Base-by-base conservation (phyloP, 2,888 invertebrate genomes). In the Halocaridina rubra region DNA sequence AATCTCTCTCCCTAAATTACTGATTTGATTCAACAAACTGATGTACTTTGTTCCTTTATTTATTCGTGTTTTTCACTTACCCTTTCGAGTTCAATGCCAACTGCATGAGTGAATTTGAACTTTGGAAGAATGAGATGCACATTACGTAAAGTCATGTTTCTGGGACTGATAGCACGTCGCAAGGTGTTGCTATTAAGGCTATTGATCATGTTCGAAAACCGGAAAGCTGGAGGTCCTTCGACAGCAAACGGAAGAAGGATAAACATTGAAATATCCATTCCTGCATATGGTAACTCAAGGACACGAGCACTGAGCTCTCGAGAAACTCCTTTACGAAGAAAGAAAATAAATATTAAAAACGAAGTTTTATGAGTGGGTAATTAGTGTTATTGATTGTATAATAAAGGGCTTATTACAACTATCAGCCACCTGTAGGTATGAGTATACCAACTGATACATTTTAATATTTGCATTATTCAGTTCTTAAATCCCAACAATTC, bases 11-110 rank as follows among this genome's bases (percentile, higher is more conserved):
- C n/a, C n/a, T n/a, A n/a, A n/a, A n/a, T n/a, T n/a, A n/a, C n/a
- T n/a, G n/a, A n/a, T n/a, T n/a, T n/a, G n/a, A n/a, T n/a, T n/a
- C n/a, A n/a, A n/a, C n/a, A n/a, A n/a, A n/a, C n/a, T n/a, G n/a
- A n/a, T n/a, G n/a, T n/a, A n/a, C n/a, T n/a, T n/a, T n/a, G n/a
- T n/a, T n/a, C n/a, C n/a, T n/a, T n/a, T n/a, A n/a, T n/a, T n/a
- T n/a, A n/a, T n/a, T n/a, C n/a, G n/a, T n/a, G n/a, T n/a, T n/a
- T n/a, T n/a, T n/a, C n/a, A 46, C 77, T 81, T 32, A 85, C 87
- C 13, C 29, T 29, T 30, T 57, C 57, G 19, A 67, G 92, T 93
- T 93, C 91, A 96, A 94, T 77, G 93, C 46, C 74, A 39, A 80
- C 8, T 10, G 27, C 61, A 30, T 80, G 61, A 29, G 84, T 79